Conservation (phyloP, 2,888 invertebrate genomes). For the Formica aserva region DNA sequence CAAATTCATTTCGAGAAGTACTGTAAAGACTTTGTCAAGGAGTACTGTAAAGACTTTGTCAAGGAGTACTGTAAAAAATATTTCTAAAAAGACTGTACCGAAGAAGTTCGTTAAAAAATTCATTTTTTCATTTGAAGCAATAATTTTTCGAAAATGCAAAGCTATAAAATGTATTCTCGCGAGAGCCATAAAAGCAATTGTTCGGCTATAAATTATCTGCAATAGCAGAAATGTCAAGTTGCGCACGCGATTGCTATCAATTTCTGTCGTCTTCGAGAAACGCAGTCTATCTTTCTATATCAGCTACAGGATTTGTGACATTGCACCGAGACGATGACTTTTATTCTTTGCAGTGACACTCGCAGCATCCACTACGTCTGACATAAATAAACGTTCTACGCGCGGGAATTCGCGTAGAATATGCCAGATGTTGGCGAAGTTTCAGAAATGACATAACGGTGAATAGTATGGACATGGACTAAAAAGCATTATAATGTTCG, state of each 20-base stretch:
- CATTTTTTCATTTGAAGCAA: background rate
- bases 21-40: background rate
- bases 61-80: background rate
- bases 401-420: background rate
- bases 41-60: background rate
- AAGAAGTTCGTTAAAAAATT: background rate
- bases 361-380: background rate
- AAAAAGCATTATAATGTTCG: background rate
- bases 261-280: background rate
- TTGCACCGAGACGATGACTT: background rate
- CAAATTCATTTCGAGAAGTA: background rate
- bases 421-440: background rate
- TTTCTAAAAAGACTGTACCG: background rate
- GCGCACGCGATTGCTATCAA: background rate
- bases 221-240: slow-evolving; percentile 3
- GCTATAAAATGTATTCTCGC: background rate
- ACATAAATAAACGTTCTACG: background rate
- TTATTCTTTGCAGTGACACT: background rate
- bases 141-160: background rate
- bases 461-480: background rate
- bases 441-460: background rate
- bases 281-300: background rate
- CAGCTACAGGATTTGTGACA: background rate
- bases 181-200: background rate
- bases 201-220: background rate